Conservation (phyloP, 2,797 vertebrate species). For the Cossypha heuglini region DNA sequence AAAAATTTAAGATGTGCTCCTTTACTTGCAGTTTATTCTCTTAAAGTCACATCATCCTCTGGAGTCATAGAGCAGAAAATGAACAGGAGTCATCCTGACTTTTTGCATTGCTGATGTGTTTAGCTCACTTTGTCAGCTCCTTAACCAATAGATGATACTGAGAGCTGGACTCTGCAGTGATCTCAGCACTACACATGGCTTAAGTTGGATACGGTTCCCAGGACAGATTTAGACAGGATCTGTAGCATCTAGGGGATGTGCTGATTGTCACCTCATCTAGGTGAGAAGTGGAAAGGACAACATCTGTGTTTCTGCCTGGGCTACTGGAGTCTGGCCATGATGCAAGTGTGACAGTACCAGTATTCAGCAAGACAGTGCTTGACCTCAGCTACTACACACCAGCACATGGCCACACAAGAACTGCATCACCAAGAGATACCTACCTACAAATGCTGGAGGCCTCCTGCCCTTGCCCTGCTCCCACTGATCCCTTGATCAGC, state of each 20-base stretch:
- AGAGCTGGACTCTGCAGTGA: not conserved
- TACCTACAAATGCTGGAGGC: no score
- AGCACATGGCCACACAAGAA: not conserved
- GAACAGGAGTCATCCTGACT: not conserved
- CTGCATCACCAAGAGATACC: not conserved
- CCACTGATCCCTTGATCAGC: not conserved
- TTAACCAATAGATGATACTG: not conserved
- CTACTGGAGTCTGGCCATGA: not conserved
- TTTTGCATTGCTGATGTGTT: not conserved
- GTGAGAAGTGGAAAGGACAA: not conserved
- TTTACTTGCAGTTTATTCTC: not conserved
- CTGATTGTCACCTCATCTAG: not conserved
- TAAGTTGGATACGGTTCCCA: fast-evolving
- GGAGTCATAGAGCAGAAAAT: not conserved
- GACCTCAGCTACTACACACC: not conserved
- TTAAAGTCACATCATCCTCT: not conserved
- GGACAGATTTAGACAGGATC: not conserved
- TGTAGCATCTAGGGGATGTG: not conserved
- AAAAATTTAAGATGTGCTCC: not conserved
- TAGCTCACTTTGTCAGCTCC: not conserved
- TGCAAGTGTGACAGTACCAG: not conserved
- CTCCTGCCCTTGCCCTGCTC: not conserved
- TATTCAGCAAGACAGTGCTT: not conserved
- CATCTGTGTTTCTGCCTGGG: not conserved
- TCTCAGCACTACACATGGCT: not conserved